Conservation (phyloP, 2,113 vertebrate species). For the Addax nasomaculatus region DNA sequence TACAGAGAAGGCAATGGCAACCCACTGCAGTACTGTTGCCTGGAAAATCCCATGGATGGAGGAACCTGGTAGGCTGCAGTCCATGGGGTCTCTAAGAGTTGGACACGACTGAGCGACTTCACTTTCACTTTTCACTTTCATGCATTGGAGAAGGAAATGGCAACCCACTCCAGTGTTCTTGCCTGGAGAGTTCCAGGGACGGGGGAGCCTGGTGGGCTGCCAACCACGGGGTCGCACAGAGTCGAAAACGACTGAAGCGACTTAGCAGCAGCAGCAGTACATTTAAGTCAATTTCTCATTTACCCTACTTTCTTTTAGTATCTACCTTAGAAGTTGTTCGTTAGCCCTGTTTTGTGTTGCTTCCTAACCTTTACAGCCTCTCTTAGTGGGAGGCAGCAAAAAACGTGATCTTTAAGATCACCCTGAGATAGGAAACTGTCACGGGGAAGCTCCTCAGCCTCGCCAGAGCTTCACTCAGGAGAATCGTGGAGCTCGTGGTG, state of each 20-base stretch:
- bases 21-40: neutral
- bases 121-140: neutral
- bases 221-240: neutral
- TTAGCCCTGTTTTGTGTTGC: constrained; percentile 13
- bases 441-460: neutral
- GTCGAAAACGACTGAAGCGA: neutral
- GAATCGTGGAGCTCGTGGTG: neutral
- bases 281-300: neutral
- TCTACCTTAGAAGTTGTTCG: neutral
- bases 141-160: neutral
- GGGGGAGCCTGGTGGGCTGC: neutral
- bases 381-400: neutral
- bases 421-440: neutral
- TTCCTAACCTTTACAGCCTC: neutral
- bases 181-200: neutral
- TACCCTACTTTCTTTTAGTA: constrained; percentile 8
- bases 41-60: neutral
- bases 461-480: neutral
- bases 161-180: neutral
- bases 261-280: neutral
- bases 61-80: neutral
- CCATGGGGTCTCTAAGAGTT: neutral
- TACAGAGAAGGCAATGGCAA: neutral
- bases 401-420: neutral
- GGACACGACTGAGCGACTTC: neutral